Conservation (phyloP, 2,113 vertebrate genomes). For the Clarias batrachus region DNA sequence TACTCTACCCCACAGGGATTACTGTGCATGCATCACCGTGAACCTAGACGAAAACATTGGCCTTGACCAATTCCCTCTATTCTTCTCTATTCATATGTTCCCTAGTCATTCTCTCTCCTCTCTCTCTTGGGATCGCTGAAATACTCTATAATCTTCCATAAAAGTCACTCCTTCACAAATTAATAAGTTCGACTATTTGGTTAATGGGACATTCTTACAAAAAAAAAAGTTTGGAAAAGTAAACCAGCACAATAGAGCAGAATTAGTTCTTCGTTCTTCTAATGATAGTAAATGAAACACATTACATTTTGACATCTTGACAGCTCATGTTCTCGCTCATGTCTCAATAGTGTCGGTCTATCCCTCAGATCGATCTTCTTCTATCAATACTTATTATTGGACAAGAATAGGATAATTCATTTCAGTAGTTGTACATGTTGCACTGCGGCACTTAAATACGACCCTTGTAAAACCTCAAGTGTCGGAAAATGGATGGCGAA, state of each 20-base stretch:
- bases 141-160: background rate
- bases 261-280: background rate
- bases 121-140: background rate
- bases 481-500: slow-evolving; percentile 44
- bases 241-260: background rate
- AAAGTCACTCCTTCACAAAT: background rate
- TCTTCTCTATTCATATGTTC: too few relatives aligned
- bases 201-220: background rate
- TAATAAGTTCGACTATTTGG: background rate
- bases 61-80: background rate
- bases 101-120: background rate
- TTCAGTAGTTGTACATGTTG: slow-evolving; percentile 24
- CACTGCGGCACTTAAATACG: slow-evolving; percentile 31
- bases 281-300: background rate
- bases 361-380: slow-evolving; percentile 39
- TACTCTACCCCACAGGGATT: background rate
- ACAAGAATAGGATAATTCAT: slow-evolving; percentile 30
- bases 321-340: slow-evolving; percentile 46
- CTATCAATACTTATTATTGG: slow-evolving; percentile 51
- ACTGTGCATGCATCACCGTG: background rate
- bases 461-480: slow-evolving; percentile 30
- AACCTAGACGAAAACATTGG: background rate
- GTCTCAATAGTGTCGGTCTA: background rate
- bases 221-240: background rate
- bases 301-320: slow-evolving; percentile 1